Evolutionary conservation across 92 coral and sea anemone species (phyloP), one percentile per base, ranked within the genome.

Genomic region (Phenganax stokvisi): DNA sequence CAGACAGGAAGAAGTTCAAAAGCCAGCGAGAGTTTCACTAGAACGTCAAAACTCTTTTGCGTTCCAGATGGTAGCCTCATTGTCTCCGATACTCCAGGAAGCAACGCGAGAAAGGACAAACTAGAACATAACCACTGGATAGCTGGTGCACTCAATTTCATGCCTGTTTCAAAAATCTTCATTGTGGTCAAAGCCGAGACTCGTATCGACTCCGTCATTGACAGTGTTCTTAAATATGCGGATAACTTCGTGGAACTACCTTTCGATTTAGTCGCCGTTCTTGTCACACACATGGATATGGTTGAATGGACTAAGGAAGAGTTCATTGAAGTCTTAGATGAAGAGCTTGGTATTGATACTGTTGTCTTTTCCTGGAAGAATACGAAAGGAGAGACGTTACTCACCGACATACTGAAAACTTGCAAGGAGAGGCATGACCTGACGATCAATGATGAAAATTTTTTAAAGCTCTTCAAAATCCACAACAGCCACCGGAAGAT

Each of bases 1-100:
- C 57, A 63, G 37, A 55, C 72, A 54, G 88, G 88, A 63, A 81
- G 67, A 69, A 85, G 86, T 85, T 85, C 88, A 44, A 53, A 74
- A 56, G 86, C 86, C 9, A 85, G 76, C 82, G 82, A 80, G 66
- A 85, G 88, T 85, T 85, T 85, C 72, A 85, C 88, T 59, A 74
- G 16, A 73, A 73, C 74, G 28, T 74, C 88, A 9, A 37, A 64
- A 44, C 56, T 20, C 59, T 85, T 81, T 64, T 73, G 81, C 60
- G 88, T 56, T 62, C 86, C 88, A 47, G 88, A 74, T 56, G 88
- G 88, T 66, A 85, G 85, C 65, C 88, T 85, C n/a, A 73, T 85
- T 80, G 67, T 85, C 28, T 53, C 86, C 66, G 86, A 85, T 28
- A 85, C 88, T 12, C 88, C 88, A 10, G 88, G 88, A 59, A 81